Evolutionary conservation across 2,113 vertebrate genomes (phyloP), one percentile per base, ranked within the genome.

Genomic region (Scolopax mira): DNA sequence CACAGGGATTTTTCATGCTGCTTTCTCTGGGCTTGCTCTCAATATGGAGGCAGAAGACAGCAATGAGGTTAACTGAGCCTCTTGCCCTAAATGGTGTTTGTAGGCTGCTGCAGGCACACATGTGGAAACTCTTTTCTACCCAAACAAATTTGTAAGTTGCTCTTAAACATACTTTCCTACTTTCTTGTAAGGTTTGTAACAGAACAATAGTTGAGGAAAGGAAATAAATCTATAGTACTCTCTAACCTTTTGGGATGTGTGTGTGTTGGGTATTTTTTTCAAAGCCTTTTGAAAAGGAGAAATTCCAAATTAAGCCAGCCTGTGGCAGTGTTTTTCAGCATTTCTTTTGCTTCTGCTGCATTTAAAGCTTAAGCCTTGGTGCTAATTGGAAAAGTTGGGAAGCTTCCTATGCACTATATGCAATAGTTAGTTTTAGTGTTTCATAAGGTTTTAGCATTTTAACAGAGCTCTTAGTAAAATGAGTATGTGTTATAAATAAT

Each of bases 251-350:
- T 22, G 75, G 52, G 13, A 23, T 85, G 33, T 66, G 33, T 64
- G 5, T 11, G 16, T 3, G 18, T 49, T 54, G 17, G 52, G 52
- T 54, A 54, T 54, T 54, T 24, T 24, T 15, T 48, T 39, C 8
- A 7, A 33, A 42, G 49, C 10, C 10, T 30, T 94, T 57, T 35
- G 44, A 62, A 74, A 66, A 83, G 65, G 65, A 94, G 93, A 96
- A 88, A 70, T 96, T 96, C 95, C 95, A 73, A 37, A 67, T 61
- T 22, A 61, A 90, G 60, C 97, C 97, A 96, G 96, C 90, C 94
- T 14, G 91, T 87, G 97, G 96, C 97, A 94, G 89, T 96, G 75
- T 93, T 83, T 95, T 96, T 96, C 97, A 97, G 96, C 71, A 18
- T 96, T 96, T 97, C 90, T 75, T 93, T 67, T 64, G 54, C 91